phyloP scores from a whole-genome alignment of 2,113 vertebrate genomes.

The Mixornis gularis region DNA sequence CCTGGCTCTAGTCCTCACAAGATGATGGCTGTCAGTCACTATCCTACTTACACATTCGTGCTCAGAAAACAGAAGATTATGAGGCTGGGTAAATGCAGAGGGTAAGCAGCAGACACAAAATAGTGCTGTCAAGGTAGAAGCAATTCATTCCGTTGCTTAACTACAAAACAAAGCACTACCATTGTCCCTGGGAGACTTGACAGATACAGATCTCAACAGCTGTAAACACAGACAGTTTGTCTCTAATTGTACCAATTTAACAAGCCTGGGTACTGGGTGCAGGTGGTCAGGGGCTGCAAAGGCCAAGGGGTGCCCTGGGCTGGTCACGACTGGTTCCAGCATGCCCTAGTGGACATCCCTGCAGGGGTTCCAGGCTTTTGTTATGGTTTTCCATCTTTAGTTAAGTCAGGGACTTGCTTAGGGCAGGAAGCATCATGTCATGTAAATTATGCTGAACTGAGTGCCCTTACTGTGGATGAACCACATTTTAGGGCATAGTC shows the following conservation, averaged over 20 bases:
- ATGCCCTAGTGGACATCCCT: not conserved
- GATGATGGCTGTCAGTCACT: not conserved
- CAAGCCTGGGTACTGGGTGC: fast-evolving
- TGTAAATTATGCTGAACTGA: not conserved
- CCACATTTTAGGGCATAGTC: not conserved
- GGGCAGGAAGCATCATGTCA: not conserved
- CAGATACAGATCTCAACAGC: not conserved
- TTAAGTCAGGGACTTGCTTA: not conserved
- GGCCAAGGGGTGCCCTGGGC: not conserved
- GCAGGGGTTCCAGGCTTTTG: not conserved
- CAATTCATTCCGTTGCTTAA: not conserved
- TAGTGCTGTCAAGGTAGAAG: not conserved
- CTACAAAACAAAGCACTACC: not conserved
- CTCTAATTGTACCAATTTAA: not conserved
- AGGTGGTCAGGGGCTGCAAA: not conserved
- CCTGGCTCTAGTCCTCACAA: not conserved
- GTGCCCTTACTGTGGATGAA: not conserved
- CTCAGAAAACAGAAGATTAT: not conserved
- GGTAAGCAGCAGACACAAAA: not conserved
- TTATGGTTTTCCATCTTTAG: not conserved
- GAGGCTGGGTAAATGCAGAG: not conserved
- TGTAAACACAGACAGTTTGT: not conserved
- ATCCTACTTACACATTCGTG: not conserved
- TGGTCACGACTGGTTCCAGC: fast-evolving
- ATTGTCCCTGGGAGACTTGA: not conserved